phyloP scores from a whole-genome alignment of 2,113 vertebrate species.

The Ammodytes marinus region DNA sequence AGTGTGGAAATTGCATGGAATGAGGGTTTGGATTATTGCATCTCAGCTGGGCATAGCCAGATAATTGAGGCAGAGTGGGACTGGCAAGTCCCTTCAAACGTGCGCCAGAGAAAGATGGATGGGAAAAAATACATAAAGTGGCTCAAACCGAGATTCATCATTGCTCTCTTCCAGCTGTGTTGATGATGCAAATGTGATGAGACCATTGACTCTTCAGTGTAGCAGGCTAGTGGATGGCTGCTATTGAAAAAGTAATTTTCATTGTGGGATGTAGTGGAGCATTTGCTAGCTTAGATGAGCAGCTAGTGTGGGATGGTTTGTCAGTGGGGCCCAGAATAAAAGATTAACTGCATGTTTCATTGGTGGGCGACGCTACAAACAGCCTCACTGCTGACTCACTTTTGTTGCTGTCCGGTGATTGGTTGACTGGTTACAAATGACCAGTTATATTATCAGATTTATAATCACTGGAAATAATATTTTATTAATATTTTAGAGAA shows the following conservation, averaged over 20 bases:
- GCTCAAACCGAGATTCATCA: conserved; percentile 78
- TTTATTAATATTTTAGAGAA: too few relatives aligned
- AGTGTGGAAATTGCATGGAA: conserved; percentile 87
- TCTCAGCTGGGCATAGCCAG: conserved; percentile 83
- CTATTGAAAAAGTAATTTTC: conserved; percentile 60
- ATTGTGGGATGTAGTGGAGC: conserved; percentile 44
- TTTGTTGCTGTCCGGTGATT: neutral
- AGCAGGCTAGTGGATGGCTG: conserved; percentile 49
- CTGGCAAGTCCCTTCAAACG: conserved; percentile 78
- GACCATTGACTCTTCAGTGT: conserved; percentile 60
- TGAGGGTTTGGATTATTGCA: conserved; percentile 86
- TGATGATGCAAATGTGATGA: conserved; percentile 80
- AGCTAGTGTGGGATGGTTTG: conserved; percentile 27
- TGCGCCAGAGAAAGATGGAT: conserved; percentile 76
- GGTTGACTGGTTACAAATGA: neutral
- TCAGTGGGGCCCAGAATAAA: conserved; percentile 12
- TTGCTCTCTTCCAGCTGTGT: conserved; percentile 75
- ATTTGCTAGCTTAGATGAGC: conserved; percentile 46
- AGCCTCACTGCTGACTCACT: conserved; percentile 9
- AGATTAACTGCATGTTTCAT: neutral
- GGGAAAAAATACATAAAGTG: conserved; percentile 77
- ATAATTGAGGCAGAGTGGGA: conserved; percentile 83
- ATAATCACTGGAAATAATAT: too few relatives aligned
- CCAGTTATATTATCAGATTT: too few relatives aligned
- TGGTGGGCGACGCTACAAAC: neutral